These are phyloP conservation scores for Centropus bengalensis DNA, from an alignment of 2,113 vertebrate genomes.

Conservation along the genomic window DNA sequence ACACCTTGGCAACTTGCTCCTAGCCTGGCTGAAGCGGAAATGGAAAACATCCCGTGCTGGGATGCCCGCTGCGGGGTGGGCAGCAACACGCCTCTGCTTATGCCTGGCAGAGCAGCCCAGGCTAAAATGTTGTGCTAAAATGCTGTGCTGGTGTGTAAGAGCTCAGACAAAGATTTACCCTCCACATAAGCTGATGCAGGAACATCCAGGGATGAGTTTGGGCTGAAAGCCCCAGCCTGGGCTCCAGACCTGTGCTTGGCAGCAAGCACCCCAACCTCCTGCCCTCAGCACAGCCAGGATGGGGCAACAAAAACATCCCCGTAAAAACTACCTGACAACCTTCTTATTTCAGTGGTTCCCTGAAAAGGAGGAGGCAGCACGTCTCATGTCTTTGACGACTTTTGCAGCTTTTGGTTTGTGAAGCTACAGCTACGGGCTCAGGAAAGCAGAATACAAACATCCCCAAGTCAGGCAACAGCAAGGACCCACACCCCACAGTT, in stretches of 20 bases:
- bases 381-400: not conserved
- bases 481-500: not conserved
- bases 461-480: not conserved
- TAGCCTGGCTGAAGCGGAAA: not conserved
- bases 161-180: not conserved
- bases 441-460: not conserved
- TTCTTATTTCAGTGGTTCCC: not conserved
- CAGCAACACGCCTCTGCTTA: not conserved
- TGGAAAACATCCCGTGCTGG: fast-evolving
- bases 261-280: not conserved
- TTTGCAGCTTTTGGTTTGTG: not conserved
- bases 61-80: not conserved
- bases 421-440: not conserved
- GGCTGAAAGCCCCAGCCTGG: not conserved
- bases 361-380: not conserved
- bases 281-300: not conserved
- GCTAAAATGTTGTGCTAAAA: not conserved
- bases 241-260: not conserved
- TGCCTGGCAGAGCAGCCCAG: not conserved
- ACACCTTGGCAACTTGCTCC: not conserved
- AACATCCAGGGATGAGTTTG: fast-evolving
- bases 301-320: not conserved
- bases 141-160: not conserved
- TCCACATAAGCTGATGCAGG: not conserved
- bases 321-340: not conserved